A percentile compares a stretch with the other conserved stretches of the same genome.
phyloP scores from a whole-genome alignment of 1,140 invertebrate genomes.

The Calliopsis andreniformis region DNA sequence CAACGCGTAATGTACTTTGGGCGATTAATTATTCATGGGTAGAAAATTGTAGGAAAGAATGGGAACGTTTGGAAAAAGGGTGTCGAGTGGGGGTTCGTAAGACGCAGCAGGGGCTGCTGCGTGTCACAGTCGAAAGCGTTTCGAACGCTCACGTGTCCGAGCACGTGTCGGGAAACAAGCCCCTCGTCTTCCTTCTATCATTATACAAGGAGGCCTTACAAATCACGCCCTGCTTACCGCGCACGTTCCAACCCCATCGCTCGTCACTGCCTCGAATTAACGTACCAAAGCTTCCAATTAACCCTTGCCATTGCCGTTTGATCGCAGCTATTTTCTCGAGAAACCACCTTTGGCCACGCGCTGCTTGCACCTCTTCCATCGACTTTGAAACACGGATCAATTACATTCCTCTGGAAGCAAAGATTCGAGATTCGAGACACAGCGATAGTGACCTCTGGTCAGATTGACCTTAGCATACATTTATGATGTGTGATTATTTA shows the following conservation, averaged over 20 bases:
- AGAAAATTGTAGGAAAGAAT: background rate
- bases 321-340: constrained; percentile 23
- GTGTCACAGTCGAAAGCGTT: constrained; percentile 77
- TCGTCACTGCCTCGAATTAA: constrained; percentile 65
- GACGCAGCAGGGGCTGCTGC: constrained; percentile 62
- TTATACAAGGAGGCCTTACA: constrained; percentile 74
- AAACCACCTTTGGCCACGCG: constrained; percentile 7
- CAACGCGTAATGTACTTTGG: no score
- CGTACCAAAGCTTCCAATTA: constrained; percentile 67
- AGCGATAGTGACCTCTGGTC: no score
- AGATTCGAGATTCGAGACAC: no score
- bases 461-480: no score
- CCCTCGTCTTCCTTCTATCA: constrained; percentile 58
- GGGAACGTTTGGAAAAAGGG: constrained; percentile 37
- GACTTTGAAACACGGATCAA: no score
- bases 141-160: constrained; percentile 75
- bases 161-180: constrained; percentile 72
- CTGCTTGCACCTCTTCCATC: constrained; percentile 21
- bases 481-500: no score
- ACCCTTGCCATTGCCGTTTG: constrained; percentile 38
- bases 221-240: constrained; percentile 71
- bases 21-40: constrained; percentile 16
- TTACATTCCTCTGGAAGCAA: background rate
- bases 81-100: constrained; percentile 43
- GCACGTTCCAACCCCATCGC: constrained; percentile 51